These are phyloP conservation scores for Nomada goodeniana DNA, from an alignment of 2,888 invertebrate species.

Conservation along the genomic window DNA sequence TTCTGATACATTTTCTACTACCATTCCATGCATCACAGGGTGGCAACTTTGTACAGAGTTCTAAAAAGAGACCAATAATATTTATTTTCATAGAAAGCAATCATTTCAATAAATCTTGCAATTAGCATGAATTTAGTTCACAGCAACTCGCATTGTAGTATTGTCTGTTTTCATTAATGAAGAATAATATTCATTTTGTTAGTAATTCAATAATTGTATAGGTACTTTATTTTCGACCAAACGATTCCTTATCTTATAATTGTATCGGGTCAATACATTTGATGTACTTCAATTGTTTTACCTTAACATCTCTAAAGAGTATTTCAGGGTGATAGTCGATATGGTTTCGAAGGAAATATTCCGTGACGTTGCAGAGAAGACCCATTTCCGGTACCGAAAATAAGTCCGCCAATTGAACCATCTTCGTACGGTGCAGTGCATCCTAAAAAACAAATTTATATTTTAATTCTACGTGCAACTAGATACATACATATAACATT, in stretches of 20 bases:
- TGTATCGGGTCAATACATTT: too few relatives aligned
- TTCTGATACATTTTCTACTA: conserved; percentile 92
- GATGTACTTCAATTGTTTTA: conserved; percentile 81
- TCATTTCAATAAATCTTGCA: background rate
- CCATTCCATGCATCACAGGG: conserved; percentile 95
- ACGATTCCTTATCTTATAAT: too few relatives aligned
- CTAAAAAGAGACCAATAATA: conserved; percentile 1
- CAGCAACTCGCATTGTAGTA: too few relatives aligned
- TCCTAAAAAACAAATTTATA: conserved; percentile 70
- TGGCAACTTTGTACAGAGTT: conserved; percentile 90
- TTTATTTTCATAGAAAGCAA: background rate
- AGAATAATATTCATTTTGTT: too few relatives aligned
- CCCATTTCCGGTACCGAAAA: conserved; percentile 99
- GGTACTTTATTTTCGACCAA: too few relatives aligned
- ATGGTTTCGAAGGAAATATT: conserved; percentile 94
- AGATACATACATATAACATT: background rate
- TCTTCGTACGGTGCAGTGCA: conserved; percentile 85
- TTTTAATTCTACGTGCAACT: background rate
- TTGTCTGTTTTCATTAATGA: too few relatives aligned
- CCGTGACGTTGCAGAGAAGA: conserved; percentile 95
- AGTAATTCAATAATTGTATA: too few relatives aligned
- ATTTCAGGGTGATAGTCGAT: conserved; percentile 98
- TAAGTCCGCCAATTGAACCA: conserved; percentile 98
- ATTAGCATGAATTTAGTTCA: background rate
- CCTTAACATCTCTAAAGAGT: conserved; percentile 96